Evolutionary conservation across 2,797 vertebrate genomes (phyloP).

Genomic region (Amblyopsis hoosieri): DNA sequence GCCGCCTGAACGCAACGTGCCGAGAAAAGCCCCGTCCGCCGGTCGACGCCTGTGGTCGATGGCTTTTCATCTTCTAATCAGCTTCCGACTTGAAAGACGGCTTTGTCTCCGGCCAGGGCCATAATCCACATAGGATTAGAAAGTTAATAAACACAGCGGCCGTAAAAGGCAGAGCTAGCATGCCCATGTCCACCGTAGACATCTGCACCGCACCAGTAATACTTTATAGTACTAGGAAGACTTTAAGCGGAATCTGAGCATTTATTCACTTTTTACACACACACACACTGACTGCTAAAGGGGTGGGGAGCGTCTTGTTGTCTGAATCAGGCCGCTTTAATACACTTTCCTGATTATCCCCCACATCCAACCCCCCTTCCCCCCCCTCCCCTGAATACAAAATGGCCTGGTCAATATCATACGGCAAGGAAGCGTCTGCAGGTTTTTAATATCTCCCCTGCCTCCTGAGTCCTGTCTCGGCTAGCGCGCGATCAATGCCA

Average conservation of each 20-base stretch:
- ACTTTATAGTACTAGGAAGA: not conserved
- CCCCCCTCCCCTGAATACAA: conserved; percentile 56
- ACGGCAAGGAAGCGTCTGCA: conserved; percentile 56
- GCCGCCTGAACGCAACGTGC: conserved; percentile 40
- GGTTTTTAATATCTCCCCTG: conserved; percentile 68
- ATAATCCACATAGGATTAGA: conserved; percentile 55
- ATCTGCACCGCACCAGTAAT: not conserved
- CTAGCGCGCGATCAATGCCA: conserved; percentile 71
- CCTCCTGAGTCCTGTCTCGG: conserved; percentile 63
- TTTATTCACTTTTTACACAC: conserved; percentile 13
- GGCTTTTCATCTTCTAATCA: conserved; percentile 68
- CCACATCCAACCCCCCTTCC: conserved; percentile 29
- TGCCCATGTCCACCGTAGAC: not conserved
- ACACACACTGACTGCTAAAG: conserved; percentile 17
- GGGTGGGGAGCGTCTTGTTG: conserved; percentile 24
- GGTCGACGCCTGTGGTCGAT: conserved; percentile 44
- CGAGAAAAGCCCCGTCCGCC: conserved; percentile 36
- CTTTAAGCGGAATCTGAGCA: conserved; percentile 31
- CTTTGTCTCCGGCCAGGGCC: conserved; percentile 23
- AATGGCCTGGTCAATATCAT: conserved; percentile 64
- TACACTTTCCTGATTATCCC: conserved; percentile 57
- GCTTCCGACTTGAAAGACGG: conserved; percentile 39
- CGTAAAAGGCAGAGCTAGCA: conserved; percentile 18
- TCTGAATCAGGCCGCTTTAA: conserved; percentile 41
- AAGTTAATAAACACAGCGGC: conserved; percentile 36